A percentile compares a stretch with the other conserved stretches of the same genome.
phyloP scores from a whole-genome alignment of 2,888 invertebrate species.

The Sarcophaga variegata region DNA sequence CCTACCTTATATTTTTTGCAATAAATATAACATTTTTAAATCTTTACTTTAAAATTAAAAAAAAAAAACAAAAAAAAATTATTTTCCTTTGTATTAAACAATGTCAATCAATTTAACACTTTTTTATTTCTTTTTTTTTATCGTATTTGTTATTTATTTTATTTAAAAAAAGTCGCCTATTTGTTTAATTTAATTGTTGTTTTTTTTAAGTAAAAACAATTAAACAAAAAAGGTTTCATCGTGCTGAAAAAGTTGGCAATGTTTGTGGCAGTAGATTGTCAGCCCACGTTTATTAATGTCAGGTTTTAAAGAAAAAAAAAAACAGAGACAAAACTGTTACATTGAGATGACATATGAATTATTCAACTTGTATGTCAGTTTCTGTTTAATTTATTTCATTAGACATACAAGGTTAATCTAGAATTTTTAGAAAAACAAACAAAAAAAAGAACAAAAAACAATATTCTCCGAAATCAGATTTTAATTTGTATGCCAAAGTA shows the following conservation, averaged over 20 bases:
- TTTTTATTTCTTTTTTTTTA: constrained; percentile 23
- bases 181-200: not conserved
- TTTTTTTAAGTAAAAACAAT: not conserved
- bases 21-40: not conserved
- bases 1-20: too few species aligned
- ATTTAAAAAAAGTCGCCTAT: not conserved
- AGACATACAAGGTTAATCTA: too few species aligned
- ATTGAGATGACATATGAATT: constrained; percentile 19
- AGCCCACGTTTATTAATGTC: constrained; percentile 30
- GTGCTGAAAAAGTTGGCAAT: constrained; percentile 19
- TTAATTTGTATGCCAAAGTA: too few species aligned
- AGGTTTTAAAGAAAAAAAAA: not conserved
- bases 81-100: not conserved
- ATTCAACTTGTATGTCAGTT: not conserved
- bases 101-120: constrained; percentile 55
- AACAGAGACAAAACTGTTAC: not conserved
- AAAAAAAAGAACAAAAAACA: too few species aligned
- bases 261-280: constrained; percentile 10
- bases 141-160: not conserved
- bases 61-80: not conserved
- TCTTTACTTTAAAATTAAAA: not conserved
- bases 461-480: too few species aligned
- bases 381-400: not conserved
- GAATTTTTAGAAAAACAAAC: too few species aligned
- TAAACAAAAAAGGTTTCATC: not conserved